These are phyloP conservation scores for Epistrophe eligans DNA, from an alignment of 2,888 invertebrate genomes.

Conservation along the genomic window DNA sequence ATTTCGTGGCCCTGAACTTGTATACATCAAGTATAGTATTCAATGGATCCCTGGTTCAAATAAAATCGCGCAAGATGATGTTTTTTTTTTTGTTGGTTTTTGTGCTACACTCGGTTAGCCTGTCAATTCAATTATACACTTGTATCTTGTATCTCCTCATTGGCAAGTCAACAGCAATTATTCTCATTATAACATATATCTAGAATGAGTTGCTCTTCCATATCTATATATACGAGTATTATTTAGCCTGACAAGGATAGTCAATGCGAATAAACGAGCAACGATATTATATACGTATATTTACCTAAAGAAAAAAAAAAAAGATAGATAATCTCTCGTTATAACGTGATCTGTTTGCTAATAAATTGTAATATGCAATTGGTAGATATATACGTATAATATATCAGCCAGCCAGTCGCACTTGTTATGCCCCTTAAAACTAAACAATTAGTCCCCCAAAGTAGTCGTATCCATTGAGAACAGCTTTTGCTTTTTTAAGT, in stretches of 20 bases:
- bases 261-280: constrained; percentile 13
- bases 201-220: constrained; percentile 47
- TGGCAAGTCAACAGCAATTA: constrained; percentile 73
- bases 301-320: constrained; percentile 5
- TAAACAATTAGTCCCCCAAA: constrained; percentile 72
- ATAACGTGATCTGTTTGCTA: constrained; percentile 68
- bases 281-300: neutral
- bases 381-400: neutral
- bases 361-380: constrained; percentile 50
- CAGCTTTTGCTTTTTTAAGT: constrained; percentile 55
- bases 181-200: constrained; percentile 73
- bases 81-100: neutral
- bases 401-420: constrained; percentile 22
- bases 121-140: constrained; percentile 63
- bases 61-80: constrained; percentile 24
- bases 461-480: constrained; percentile 72
- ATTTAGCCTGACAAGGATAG: constrained; percentile 60
- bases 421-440: constrained; percentile 62
- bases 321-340: constrained; percentile 65
- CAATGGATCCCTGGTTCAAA: neutral
- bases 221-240: neutral
- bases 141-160: constrained; percentile 54
- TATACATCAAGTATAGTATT: neutral
- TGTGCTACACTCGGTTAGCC: constrained; percentile 4
- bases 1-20: constrained; percentile 7